A percentile compares a stretch with the other conserved stretches of the same genome.
phyloP scores from a whole-genome alignment of 2,888 invertebrate genomes.

The Leucania comma region DNA sequence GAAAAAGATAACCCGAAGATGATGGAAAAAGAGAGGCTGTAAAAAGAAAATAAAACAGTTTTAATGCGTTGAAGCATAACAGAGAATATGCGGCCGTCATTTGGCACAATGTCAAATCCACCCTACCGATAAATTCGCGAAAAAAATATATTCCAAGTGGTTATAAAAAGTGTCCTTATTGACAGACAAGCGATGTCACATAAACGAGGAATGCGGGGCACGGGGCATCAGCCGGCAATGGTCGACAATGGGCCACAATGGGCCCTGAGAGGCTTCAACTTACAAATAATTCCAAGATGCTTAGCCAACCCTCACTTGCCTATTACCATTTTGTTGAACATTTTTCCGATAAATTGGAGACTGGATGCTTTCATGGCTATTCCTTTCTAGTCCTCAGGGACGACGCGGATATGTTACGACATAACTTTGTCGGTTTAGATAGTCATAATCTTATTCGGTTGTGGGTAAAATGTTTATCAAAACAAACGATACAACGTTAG shows the following conservation, averaged over 20 bases:
- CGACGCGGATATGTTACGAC: neutral
- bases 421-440: neutral
- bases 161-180: slow-evolving; percentile 37
- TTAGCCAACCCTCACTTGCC: slow-evolving; percentile 21
- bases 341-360: slow-evolving; percentile 27
- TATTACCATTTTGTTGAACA: slow-evolving; percentile 33
- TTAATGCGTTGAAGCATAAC: slow-evolving; percentile 1
- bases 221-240: slow-evolving; percentile 13
- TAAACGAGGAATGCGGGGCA: slow-evolving; percentile 11
- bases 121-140: slow-evolving; percentile 9
- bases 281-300: slow-evolving; percentile 30
- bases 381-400: neutral
- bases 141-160: slow-evolving; percentile 29
- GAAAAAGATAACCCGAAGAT: slow-evolving; percentile 9
- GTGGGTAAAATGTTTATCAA: neutral
- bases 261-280: slow-evolving; percentile 18
- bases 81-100: neutral
- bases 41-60: slow-evolving; percentile 17
- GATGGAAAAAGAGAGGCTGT: neutral
- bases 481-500: neutral
- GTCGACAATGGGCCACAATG: slow-evolving; percentile 6
- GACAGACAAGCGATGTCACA: slow-evolving; percentile 15
- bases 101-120: slow-evolving; percentile 15
- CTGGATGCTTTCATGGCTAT: slow-evolving; percentile 5
- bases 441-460: neutral